Evolutionary conservation across 2,797 vertebrate genomes (phyloP), one percentile per base, ranked within the genome.

Genomic region (Urophycis tenuis): DNA sequence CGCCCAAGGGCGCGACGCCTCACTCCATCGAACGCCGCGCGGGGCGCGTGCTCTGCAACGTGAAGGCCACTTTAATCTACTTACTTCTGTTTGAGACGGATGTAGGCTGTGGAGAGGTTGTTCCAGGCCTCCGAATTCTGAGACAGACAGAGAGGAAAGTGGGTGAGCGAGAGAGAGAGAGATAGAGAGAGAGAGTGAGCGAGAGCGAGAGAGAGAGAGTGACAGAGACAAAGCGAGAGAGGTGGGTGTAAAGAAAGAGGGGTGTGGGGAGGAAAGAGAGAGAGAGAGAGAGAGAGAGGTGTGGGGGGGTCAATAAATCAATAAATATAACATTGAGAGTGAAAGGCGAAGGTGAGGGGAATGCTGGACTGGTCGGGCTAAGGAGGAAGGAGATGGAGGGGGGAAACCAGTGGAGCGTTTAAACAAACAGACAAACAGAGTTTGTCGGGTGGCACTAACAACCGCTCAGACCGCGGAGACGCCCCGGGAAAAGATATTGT

Each of bases 61-160:
- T 60, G 22, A 32, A 71, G 69, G 69, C 29, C 60, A 67, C 32
- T 33, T 71, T 19, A 17, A 19, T 71, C 30, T 78, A 95, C 97
- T 96, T 92, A 98, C 97, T 99, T 98, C 87, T 94, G 93, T 39
- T 93, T 91, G 82, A 99, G 92, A 87, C 95, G 95, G 87, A 99
- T 98, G 90, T 96, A 95, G 41, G 96, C 97, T 17, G 96, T 95
- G 17, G 97, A 97, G 72, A 99, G 95, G 90, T 99, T 99, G 92
- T 95, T 99, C 97, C 97, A 99, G 4, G 96, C 97, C 85, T 99
- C 97, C 72, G 96, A 94, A 77, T 99, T 99, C 97, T 99, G 88
- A 71, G 12, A 25, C 33, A 25, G 33, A 3, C 35, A 70, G 41
- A 12, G 39, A 67, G n/a, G 22, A 22, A 19, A 4, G n/a, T n/a